phyloP scores from a whole-genome alignment of 2,888 invertebrate species.

The Nymphalis urticae region DNA sequence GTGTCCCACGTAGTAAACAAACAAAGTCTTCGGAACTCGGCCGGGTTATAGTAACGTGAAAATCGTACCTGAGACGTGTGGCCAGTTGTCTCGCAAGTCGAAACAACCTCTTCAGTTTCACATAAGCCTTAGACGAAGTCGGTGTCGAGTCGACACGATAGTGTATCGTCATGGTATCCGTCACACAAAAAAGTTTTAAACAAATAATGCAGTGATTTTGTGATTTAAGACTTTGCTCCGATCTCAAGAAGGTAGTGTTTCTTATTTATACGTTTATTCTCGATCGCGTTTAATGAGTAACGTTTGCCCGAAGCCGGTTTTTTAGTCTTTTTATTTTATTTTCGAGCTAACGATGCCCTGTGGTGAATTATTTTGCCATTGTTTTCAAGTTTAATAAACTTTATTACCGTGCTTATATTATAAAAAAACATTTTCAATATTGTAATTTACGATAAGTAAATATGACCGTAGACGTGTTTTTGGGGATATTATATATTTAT shows the following conservation, averaged over 20 bases:
- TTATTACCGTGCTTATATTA: slow-evolving; percentile 2
- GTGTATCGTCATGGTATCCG: slow-evolving; percentile 36
- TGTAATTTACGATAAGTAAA: neutral
- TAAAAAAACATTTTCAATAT: neutral
- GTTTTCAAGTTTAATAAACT: slow-evolving; percentile 13
- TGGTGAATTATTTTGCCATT: slow-evolving; percentile 44
- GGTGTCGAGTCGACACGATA: slow-evolving; percentile 41
- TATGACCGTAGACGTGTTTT: neutral
- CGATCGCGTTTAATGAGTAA: slow-evolving; percentile 35
- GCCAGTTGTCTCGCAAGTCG: slow-evolving; percentile 54
- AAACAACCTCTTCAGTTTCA: slow-evolving; percentile 60
- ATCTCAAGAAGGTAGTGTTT: slow-evolving; percentile 58
- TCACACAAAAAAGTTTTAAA: slow-evolving; percentile 40
- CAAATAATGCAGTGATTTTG: slow-evolving; percentile 64
- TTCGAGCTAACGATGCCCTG: slow-evolving; percentile 36
- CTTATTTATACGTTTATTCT: slow-evolving; percentile 36
- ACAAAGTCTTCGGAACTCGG: slow-evolving; percentile 45
- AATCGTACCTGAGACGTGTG: slow-evolving; percentile 68
- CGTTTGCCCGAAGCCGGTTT: slow-evolving; percentile 51
- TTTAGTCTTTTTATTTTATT: slow-evolving; percentile 49
- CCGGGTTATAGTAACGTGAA: slow-evolving; percentile 63
- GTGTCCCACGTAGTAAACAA: slow-evolving; percentile 16
- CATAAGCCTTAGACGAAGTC: slow-evolving; percentile 54
- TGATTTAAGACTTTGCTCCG: slow-evolving; percentile 58
- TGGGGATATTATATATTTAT: no score